Percentiles rank a stretch among this genome's conserved stretches.
Evolutionary conservation across 2,113 vertebrate genomes (phyloP).

Genomic region (Orthonyx spaldingii): DNA sequence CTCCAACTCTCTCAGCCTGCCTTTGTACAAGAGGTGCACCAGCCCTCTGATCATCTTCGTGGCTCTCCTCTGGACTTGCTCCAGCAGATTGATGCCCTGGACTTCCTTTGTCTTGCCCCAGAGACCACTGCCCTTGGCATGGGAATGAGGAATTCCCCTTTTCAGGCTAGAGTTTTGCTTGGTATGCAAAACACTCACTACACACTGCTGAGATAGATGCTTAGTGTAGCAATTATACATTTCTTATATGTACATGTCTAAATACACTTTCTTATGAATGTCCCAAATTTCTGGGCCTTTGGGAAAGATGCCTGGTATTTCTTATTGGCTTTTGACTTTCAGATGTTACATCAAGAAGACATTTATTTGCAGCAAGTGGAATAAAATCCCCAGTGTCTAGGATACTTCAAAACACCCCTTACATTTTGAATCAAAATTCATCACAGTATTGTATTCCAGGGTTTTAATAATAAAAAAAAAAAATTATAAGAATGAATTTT

Average conservation of each 20-base stretch:
- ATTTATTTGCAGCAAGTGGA: background rate
- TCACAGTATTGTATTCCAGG: background rate
- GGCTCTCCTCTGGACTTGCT: background rate
- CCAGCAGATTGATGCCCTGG: background rate
- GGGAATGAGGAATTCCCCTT: slow-evolving; percentile 46
- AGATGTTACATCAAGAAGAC: background rate
- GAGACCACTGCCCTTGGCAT: slow-evolving; percentile 21
- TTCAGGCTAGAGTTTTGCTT: slow-evolving; percentile 14
- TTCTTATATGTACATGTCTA: slow-evolving; percentile 17
- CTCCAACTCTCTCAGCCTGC: background rate
- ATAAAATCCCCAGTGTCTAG: background rate
- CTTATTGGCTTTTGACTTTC: slow-evolving; percentile 9
- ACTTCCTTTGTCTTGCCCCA: slow-evolving; percentile 37
- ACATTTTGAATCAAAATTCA: background rate
- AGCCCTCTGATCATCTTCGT: background rate
- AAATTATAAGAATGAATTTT: background rate
- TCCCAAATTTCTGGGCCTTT: slow-evolving; percentile 31
- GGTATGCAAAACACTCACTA: background rate
- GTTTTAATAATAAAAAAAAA: background rate
- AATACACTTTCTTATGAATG: slow-evolving; percentile 36
- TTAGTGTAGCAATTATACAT: background rate
- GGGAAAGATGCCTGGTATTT: slow-evolving; percentile 9
- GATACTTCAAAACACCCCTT: background rate
- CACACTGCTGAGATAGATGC: background rate
- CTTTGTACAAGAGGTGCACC: background rate